A percentile compares a stretch with the other conserved stretches of the same genome.
These are phyloP conservation scores for Brachionus plicatilis DNA, from an alignment of 1,140 invertebrate genomes.

Conservation along the genomic window DNA sequence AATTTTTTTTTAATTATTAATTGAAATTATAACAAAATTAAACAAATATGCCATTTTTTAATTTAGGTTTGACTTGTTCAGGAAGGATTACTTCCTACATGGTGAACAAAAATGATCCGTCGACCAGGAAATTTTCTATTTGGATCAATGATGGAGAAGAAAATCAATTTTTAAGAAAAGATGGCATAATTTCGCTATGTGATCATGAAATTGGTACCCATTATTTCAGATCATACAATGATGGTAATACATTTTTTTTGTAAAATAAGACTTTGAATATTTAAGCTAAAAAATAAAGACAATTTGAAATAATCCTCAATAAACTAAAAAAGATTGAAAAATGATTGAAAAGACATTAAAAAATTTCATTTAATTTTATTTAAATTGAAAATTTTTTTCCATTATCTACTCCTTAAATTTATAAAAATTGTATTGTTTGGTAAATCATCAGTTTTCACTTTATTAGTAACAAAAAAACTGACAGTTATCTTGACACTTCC, in stretches of 20 bases:
- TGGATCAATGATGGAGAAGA: constrained; percentile 37
- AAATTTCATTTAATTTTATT: too few relatives aligned
- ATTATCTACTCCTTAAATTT: too few relatives aligned
- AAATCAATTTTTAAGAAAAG: constrained; percentile 46
- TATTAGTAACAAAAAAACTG: too few relatives aligned
- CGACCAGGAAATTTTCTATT: constrained; percentile 23
- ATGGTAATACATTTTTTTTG: background rate
- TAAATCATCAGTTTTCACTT: too few relatives aligned
- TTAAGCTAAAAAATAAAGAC: too few relatives aligned
- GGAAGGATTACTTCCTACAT: constrained; percentile 22
- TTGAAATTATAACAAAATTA: background rate
- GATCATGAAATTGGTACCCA: constrained; percentile 56
- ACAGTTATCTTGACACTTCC: too few relatives aligned
- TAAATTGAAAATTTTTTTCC: too few relatives aligned
- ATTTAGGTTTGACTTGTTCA: background rate
- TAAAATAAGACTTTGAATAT: too few relatives aligned
- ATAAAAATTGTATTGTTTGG: too few relatives aligned
- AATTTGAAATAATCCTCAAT: too few relatives aligned
- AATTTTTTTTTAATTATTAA: background rate
- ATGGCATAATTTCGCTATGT: constrained; percentile 49
- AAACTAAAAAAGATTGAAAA: too few relatives aligned
- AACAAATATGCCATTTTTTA: background rate
- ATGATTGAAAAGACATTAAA: too few relatives aligned
- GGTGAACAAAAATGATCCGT: constrained; percentile 21
- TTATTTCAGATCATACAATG: constrained; percentile 42